Evolutionary conservation across 2,797 vertebrate species (phyloP), one percentile per base, ranked within the genome.

Genomic region (Tapirus indicus): DNA sequence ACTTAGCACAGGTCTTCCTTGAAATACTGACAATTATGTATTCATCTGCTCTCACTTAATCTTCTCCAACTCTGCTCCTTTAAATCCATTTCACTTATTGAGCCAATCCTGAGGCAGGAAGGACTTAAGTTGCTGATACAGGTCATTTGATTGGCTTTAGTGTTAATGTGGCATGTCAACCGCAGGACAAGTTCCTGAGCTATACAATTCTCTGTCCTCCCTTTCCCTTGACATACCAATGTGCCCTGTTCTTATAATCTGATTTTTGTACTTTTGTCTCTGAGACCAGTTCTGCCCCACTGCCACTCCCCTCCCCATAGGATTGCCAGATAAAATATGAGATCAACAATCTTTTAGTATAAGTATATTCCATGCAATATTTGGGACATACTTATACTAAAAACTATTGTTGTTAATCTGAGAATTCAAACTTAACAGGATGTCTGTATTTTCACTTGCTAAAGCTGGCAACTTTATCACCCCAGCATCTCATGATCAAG

Each of bases 401-500:
- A 96, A 80, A 41, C 62, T 60, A 88, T 41, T 25, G 38, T 21
- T 16, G 5, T 78, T 85, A 35, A 64, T 54, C 71, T 91, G n/a
- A 71, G 88, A 94, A 93, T 47, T 64, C 77, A 72, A 58, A 85
- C 64, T 29, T 80, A 88, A 62, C 10, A 21, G 25, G 64, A 54
- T 7, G 2, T 29, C 60, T 32, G 2, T 77, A 72, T 21, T 83
- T 95, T 56, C 38, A 75, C 23, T 69, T 60, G 18, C 12, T 38
- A 74, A 83, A 35, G 18, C 32, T 41, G 41, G 68, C 20, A 20
- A 64, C 44, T 17, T 82, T 38, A 41, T 62, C 20, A 32, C 16
- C 58, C 58, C 25, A 74, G 20, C 17, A 68, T 4, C 21, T 20
- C 11, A 13, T 23, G 38, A 60, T 20, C 18, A 7, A 27, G 8